Base-by-base conservation (phyloP, 1,140 invertebrate genomes). In the Paraescarpia echinospica region DNA sequence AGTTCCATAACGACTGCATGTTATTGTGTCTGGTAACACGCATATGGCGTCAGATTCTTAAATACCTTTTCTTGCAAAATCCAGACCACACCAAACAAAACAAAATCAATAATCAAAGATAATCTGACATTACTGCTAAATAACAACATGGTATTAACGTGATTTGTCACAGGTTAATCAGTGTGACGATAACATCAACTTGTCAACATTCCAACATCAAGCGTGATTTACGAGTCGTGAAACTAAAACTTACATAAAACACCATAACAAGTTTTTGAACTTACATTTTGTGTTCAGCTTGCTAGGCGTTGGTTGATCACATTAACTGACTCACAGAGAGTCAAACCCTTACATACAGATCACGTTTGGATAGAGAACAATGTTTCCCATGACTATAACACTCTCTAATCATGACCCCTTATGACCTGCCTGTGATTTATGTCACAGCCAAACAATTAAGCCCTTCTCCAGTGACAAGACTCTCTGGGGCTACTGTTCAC, bases 71-170 rank as follows among this genome's bases (percentile, higher is more conserved):
- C 27, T 77, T 22, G 59, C 59, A 77, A 77, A 77, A 14, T 27
- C 59, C 59, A 77, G 59, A 77, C 27, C 59, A 77, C 27, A 77
- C 14, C 22, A 27, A 77, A 77, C 22, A 77, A 18, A 77, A 77
- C 59, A 77, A 77, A 31, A 77, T 77, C 59, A 77, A 77, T 77
- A 77, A 77, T 77, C 59, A 77, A 77, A 77, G 59, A 77, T 77
- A 77, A 77, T 77, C 59, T 4, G 59, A 77, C 59, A 77, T 77
- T 77, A 77, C 59, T 77, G 59, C 59, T 77, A 77, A 77, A 77
- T 77, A 77, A 77, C 59, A 14, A 77, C 59, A 77, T 77, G 27
- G 18, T 31, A 77, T 77, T 77, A 77, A 77, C 8, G 18, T 18
- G 59, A 77, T 77, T 27, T 77, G 59, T 77, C 14, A 31, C 59